Percentiles rank a stretch among this genome's conserved stretches.
These are phyloP conservation scores for Rhingia rostrata DNA, from an alignment of 2,888 invertebrate species.

Conservation along the genomic window DNA sequence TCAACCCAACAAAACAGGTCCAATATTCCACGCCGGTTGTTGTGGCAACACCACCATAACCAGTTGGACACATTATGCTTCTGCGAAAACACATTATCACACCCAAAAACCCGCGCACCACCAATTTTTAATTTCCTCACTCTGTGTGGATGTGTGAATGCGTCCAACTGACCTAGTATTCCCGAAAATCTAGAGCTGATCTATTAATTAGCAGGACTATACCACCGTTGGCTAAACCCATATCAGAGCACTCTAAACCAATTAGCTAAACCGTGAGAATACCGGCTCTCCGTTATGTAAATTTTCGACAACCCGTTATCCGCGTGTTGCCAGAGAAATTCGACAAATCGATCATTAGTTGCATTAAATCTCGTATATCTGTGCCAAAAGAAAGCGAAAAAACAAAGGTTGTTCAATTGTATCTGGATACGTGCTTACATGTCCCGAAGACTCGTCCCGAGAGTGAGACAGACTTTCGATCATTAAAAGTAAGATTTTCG, in stretches of 20 bases:
- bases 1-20: slow-evolving; percentile 49
- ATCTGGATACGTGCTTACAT: slow-evolving; percentile 28
- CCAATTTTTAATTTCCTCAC: neutral
- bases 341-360: slow-evolving; percentile 38
- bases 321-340: slow-evolving; percentile 42
- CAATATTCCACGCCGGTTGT: slow-evolving; percentile 44
- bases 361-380: neutral
- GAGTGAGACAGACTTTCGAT: slow-evolving; percentile 67
- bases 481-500: slow-evolving; percentile 59
- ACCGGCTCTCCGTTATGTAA: slow-evolving; percentile 57
- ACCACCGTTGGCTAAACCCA: slow-evolving; percentile 17
- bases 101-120: slow-evolving; percentile 8
- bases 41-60: slow-evolving; percentile 36
- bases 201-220: slow-evolving; percentile 57
- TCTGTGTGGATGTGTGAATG: neutral
- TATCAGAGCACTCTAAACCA: slow-evolving; percentile 41
- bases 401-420: slow-evolving; percentile 31
- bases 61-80: slow-evolving; percentile 35
- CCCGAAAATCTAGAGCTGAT: slow-evolving; percentile 42
- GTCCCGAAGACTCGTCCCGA: slow-evolving; percentile 45
- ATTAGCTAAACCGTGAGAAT: slow-evolving; percentile 55
- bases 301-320: slow-evolving; percentile 37
- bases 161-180: slow-evolving; percentile 47
- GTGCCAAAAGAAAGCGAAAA: slow-evolving; percentile 67
- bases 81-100: slow-evolving; percentile 40